Evolutionary conservation across 2,113 vertebrate species (phyloP).

Genomic region (Actenoides lindsayi): DNA sequence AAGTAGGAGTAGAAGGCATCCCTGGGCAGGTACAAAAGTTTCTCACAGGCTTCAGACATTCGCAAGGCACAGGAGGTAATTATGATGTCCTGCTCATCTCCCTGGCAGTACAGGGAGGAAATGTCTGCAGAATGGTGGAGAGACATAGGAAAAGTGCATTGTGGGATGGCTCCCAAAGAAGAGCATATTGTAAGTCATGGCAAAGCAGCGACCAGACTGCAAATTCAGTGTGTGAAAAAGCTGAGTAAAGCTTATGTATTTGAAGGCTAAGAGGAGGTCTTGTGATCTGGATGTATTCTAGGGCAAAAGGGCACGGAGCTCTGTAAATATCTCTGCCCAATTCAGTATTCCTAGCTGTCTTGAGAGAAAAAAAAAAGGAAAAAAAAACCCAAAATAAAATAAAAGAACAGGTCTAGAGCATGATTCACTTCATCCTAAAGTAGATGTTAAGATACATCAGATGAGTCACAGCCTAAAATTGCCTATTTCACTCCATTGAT

Average conservation of each 20-base stretch:
- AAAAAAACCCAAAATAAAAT: not conserved
- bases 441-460: conserved; percentile 33
- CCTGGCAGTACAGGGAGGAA: not conserved
- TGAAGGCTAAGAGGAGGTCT: not conserved
- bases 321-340: not conserved
- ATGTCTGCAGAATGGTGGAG: not conserved
- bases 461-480: conserved; percentile 49
- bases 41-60: not conserved
- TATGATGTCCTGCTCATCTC: not conserved
- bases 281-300: not conserved
- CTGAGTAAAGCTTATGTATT: not conserved
- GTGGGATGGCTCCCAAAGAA: not conserved
- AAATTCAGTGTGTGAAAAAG: not conserved
- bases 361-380: not conserved
- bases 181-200: not conserved
- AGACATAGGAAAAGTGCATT: not conserved
- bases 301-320: not conserved
- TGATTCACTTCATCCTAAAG: conserved; percentile 35
- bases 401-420: not conserved
- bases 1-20: not conserved
- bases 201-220: not conserved
- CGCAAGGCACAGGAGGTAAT: not conserved
- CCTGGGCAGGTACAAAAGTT: not conserved
- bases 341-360: not conserved
- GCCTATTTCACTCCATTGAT: conserved; percentile 25